Evolutionary conservation across 2,888 invertebrate species (phyloP).

Genomic region (Caenorhabditis sp.): DNA sequence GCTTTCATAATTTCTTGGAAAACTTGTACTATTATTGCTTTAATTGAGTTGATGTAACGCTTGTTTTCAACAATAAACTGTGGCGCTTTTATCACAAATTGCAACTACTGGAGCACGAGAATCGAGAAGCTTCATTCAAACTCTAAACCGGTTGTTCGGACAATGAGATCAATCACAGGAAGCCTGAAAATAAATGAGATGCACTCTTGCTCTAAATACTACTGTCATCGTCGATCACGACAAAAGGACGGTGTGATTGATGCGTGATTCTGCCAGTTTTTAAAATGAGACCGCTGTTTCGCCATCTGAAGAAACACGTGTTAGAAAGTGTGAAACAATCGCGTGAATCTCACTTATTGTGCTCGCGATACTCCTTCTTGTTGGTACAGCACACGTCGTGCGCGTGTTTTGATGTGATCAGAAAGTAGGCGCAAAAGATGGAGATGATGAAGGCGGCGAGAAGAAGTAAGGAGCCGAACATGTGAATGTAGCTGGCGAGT

Average conservation of each 20-base stretch:
- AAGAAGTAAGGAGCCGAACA: slow-evolving; percentile 56
- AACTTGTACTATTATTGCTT: no score
- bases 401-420: slow-evolving; percentile 57
- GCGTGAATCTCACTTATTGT: slow-evolving; percentile 21
- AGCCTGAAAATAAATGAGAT: no score
- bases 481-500: slow-evolving; percentile 59
- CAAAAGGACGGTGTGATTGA: slow-evolving; percentile 58
- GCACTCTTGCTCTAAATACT: no score
- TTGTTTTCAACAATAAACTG: no score
- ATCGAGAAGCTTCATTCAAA: not conserved
- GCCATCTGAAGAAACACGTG: slow-evolving; percentile 46
- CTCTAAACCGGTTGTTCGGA: no score
- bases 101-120: no score
- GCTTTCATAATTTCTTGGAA: no score
- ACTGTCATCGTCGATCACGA: slow-evolving; percentile 63
- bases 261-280: slow-evolving; percentile 35
- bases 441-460: slow-evolving; percentile 61
- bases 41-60: no score
- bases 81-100: no score
- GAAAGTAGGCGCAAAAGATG: slow-evolving; percentile 65
- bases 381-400: slow-evolving; percentile 61
- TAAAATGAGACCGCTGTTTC: slow-evolving; percentile 41
- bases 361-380: slow-evolving; percentile 56
- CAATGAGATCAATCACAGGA: no score
- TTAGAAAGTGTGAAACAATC: not conserved